These are phyloP conservation scores for Leptinotarsa texana DNA, from an alignment of 1,140 invertebrate species.

Conservation along the genomic window DNA sequence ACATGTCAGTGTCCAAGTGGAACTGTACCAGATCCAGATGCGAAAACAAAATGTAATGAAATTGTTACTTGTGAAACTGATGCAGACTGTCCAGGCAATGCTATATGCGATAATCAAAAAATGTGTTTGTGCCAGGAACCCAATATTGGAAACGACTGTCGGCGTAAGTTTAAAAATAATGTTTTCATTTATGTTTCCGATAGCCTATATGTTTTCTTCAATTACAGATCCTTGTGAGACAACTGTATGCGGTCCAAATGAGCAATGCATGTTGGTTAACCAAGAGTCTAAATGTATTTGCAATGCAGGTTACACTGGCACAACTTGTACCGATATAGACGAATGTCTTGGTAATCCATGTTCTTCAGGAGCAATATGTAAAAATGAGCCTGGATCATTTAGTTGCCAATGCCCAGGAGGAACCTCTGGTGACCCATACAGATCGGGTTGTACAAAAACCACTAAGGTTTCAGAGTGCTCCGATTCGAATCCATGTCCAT, in stretches of 20 bases:
- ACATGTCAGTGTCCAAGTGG: constrained; percentile 80
- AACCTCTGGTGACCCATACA: constrained; percentile 70
- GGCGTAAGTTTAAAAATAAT: constrained; percentile 68
- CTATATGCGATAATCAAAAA: constrained; percentile 77
- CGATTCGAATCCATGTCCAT: constrained; percentile 73
- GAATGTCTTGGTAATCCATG: constrained; percentile 81
- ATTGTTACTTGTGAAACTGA: constrained; percentile 76
- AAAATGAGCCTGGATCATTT: constrained; percentile 84
- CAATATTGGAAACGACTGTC: constrained; percentile 87
- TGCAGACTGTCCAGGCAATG: constrained; percentile 84
- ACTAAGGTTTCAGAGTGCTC: constrained; percentile 70
- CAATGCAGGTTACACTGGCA: constrained; percentile 74
- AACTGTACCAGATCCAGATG: constrained; percentile 80
- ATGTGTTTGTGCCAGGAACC: constrained; percentile 87
- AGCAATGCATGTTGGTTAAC: constrained; percentile 85
- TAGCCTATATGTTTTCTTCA: not conserved
- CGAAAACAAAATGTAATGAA: constrained; percentile 74
- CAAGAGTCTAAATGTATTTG: constrained; percentile 84
- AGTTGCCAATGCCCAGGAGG: constrained; percentile 85
- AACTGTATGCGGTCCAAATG: constrained; percentile 81
- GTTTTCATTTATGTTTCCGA: no score
- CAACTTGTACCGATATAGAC: constrained; percentile 81
- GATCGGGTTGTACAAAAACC: constrained; percentile 70
- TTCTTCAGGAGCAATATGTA: constrained; percentile 80
- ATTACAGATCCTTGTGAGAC: constrained; percentile 85